Conservation (phyloP, 2,888 invertebrate genomes). For the Synanthedon tipuliformis region DNA sequence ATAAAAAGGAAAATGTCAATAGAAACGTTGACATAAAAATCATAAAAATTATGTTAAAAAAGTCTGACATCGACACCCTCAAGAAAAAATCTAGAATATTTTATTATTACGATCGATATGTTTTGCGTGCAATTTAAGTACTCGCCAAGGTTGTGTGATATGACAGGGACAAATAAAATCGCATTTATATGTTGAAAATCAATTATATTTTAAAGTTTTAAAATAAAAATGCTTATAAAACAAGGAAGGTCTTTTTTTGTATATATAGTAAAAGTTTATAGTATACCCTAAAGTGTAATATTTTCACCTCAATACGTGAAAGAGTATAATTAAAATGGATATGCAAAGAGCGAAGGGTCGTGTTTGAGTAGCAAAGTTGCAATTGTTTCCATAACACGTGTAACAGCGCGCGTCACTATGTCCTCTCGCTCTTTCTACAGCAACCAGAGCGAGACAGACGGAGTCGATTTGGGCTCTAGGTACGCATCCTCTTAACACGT, state of each 20-base stretch:
- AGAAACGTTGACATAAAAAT: too few relatives aligned
- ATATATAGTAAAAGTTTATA: background rate
- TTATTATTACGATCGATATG: too few relatives aligned
- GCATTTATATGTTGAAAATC: background rate
- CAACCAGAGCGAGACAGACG: constrained; percentile 46
- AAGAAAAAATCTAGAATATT: too few relatives aligned
- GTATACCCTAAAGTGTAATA: constrained; percentile 5
- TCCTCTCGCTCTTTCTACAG: constrained; percentile 52
- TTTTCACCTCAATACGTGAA: constrained; percentile 35
- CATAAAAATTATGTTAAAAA: too few relatives aligned
- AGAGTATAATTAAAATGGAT: constrained; percentile 19
- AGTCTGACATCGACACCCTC: too few relatives aligned
- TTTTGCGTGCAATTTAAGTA: background rate
- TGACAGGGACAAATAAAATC: background rate
- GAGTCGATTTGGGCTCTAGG: constrained; percentile 50
- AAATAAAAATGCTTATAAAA: background rate
- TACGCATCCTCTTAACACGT: constrained; percentile 51
- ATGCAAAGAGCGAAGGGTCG: constrained; percentile 11
- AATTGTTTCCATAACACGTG: constrained; percentile 48
- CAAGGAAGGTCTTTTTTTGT: background rate
- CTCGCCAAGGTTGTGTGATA: background rate
- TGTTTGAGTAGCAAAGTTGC: constrained; percentile 33
- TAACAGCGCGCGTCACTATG: constrained; percentile 60
- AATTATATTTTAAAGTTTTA: too few relatives aligned
- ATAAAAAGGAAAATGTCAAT: too few relatives aligned